Conservation (phyloP, 1,140 invertebrate species). For the Ooceraea biroi region DNA sequence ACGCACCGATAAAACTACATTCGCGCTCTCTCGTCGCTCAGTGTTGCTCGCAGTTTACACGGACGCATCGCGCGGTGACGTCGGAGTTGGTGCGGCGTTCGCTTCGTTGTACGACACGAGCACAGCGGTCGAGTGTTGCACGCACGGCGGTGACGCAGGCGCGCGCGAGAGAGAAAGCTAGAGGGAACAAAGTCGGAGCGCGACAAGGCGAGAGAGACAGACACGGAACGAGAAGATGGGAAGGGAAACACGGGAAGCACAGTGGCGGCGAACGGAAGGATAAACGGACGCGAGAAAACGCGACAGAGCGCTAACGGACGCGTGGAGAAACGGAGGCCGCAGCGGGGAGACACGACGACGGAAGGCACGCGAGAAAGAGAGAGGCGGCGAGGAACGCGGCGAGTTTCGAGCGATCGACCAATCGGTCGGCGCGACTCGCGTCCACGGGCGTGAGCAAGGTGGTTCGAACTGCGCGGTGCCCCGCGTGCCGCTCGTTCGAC, state of each 20-base stretch:
- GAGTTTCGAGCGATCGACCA: not conserved
- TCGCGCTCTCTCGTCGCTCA: slow-evolving; percentile 61
- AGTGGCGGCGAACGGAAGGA: slow-evolving; percentile 2
- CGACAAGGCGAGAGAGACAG: not conserved
- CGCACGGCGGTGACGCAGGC: slow-evolving; percentile 4
- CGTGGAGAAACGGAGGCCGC: not conserved
- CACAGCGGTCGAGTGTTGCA: not conserved
- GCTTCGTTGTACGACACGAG: slow-evolving; percentile 2
- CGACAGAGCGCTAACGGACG: slow-evolving; percentile 8
- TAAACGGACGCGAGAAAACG: not conserved
- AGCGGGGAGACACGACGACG: not conserved
- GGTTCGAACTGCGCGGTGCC: slow-evolving; percentile 2
- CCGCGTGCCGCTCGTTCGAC: not conserved
- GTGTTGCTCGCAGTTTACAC: slow-evolving; percentile 37
- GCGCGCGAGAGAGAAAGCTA: not conserved
- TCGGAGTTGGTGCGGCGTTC: not conserved
- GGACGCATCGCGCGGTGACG: slow-evolving; percentile 38
- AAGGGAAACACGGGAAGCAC: slow-evolving; percentile 9
- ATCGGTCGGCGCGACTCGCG: slow-evolving; percentile 1
- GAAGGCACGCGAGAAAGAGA: not conserved
- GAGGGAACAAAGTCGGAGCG: not conserved
- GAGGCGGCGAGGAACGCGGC: not conserved
- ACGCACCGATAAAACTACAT: slow-evolving; percentile 70
- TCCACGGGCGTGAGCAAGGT: not conserved
- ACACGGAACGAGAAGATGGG: not conserved